Conservation (phyloP, 2,113 vertebrate genomes). For the Vidua chalybeata region DNA sequence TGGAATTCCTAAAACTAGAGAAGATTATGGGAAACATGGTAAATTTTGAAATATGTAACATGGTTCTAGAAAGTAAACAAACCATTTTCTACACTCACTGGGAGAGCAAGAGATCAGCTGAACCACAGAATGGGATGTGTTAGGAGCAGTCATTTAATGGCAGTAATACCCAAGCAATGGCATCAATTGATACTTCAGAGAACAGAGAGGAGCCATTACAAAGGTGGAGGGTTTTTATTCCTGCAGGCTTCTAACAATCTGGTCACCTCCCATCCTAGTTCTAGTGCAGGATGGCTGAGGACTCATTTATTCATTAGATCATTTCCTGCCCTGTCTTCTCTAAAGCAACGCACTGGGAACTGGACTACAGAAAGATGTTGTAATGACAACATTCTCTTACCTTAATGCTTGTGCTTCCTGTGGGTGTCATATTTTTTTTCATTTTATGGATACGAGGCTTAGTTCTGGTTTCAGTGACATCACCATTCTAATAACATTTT, state of each 20-base stretch:
- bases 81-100: not conserved
- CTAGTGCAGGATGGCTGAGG: not conserved
- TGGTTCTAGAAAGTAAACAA: slow-evolving; percentile 16
- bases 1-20: slow-evolving; percentile 35
- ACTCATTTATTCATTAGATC: not conserved
- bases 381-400: not conserved
- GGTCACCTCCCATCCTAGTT: not conserved
- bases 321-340: not conserved
- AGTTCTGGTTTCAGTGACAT: not conserved
- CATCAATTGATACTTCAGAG: not conserved
- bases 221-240: accelerated
- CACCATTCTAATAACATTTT: not conserved
- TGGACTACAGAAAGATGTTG: not conserved
- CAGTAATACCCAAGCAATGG: not conserved
- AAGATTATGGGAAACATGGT: not conserved
- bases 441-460: not conserved
- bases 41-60: not conserved
- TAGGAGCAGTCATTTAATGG: not conserved
- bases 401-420: not conserved
- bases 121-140: not conserved
- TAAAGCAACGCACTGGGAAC: not conserved
- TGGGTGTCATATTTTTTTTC: not conserved
- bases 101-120: not conserved
- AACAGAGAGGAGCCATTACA: not conserved
- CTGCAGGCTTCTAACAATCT: not conserved